Percentiles rank a stretch among this genome's conserved stretches.
Evolutionary conservation across 2,113 vertebrate genomes (phyloP).

Genomic region (Cavia porcellus): DNA sequence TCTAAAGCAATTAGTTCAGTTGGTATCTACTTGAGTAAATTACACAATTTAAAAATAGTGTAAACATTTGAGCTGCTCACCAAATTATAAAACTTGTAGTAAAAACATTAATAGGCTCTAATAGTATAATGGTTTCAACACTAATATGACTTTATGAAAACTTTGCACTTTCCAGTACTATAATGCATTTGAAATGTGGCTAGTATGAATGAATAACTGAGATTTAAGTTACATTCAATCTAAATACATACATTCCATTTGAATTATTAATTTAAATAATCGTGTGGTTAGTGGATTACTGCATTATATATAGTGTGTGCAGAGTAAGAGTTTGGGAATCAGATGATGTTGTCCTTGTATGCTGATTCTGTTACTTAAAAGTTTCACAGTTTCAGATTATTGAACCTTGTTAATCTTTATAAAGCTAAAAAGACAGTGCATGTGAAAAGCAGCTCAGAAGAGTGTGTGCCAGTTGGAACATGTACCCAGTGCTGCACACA

Average conservation of each 20-base stretch:
- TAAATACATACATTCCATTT: background rate
- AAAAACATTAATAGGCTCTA: background rate
- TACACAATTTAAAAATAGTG: background rate
- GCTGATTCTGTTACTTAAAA: background rate
- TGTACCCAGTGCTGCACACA: fast-evolving
- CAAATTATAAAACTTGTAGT: slow-evolving; percentile 3
- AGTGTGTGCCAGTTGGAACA: background rate
- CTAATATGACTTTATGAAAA: background rate
- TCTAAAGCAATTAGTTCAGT: slow-evolving; percentile 9
- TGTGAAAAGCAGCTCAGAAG: background rate
- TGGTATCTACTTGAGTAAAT: background rate
- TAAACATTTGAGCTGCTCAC: background rate
- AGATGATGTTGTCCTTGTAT: background rate
- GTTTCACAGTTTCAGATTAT: background rate
- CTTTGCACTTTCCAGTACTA: background rate
- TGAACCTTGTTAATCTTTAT: background rate
- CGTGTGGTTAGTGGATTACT: background rate
- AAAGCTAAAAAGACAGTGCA: background rate
- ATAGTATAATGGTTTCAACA: background rate
- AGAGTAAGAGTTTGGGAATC: background rate
- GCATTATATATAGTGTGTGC: background rate
- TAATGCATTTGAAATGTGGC: background rate
- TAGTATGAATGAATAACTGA: background rate
- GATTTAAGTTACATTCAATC: slow-evolving; percentile 31
- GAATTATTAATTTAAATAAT: background rate